phyloP scores from a whole-genome alignment of 2,888 invertebrate genomes.

The Apotomis betuletana region DNA sequence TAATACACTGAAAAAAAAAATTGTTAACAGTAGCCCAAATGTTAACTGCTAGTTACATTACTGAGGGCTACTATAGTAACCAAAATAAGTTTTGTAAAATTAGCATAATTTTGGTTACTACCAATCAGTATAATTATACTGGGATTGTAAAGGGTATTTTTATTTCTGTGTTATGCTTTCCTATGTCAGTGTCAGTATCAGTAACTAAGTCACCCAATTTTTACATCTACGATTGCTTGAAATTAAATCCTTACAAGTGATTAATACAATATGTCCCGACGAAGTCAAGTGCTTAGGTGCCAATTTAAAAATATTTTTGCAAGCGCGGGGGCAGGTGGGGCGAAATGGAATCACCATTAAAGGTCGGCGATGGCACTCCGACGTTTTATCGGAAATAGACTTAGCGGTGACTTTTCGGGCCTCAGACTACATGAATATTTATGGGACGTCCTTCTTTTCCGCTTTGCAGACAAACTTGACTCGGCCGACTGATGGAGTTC shows the following conservation, averaged over 20 bases:
- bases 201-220: no score
- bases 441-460: constrained; percentile 71
- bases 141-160: no score
- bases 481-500: constrained; percentile 44
- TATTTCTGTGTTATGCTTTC: no score
- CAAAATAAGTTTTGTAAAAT: no score
- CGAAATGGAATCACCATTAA: constrained; percentile 68
- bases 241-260: neutral
- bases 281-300: constrained; percentile 37
- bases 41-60: rapidly evolving
- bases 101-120: no score
- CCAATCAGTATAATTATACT: no score
- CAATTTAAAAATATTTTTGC: constrained; percentile 52
- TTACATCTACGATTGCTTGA: no score
- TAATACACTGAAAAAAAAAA: no score
- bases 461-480: constrained; percentile 59
- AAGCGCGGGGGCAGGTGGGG: constrained; percentile 51
- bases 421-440: constrained; percentile 80
- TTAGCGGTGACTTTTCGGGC: constrained; percentile 76
- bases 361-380: constrained; percentile 59
- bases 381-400: constrained; percentile 77
- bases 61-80: no score
- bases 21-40: no score
- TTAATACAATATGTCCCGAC: constrained; percentile 16
- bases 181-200: no score